These are phyloP conservation scores for Microtus oregoni DNA, from an alignment of 2,113 vertebrate species.

Conservation along the genomic window DNA sequence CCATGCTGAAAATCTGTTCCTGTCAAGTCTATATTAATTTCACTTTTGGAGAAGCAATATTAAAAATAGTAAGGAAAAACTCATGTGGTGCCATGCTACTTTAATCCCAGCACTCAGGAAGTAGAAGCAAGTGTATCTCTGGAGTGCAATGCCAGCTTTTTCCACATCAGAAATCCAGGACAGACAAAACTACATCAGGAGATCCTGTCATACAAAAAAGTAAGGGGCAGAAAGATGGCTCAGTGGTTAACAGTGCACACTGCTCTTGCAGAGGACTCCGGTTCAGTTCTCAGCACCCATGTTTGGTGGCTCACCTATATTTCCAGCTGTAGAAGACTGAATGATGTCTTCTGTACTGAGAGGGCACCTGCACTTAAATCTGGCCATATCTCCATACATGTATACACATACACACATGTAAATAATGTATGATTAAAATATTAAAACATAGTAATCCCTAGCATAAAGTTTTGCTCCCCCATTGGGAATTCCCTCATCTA, in stretches of 20 bases:
- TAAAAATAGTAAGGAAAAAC: not conserved
- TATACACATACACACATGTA: not conserved
- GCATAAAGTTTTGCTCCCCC: not conserved
- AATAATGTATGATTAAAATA: not conserved
- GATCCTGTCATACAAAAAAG: not conserved
- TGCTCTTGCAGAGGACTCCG: not conserved
- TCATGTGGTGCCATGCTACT: not conserved
- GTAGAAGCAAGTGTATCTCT: not conserved
- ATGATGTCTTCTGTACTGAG: not conserved
- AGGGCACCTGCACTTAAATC: not conserved
- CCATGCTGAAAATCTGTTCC: too few relatives aligned
- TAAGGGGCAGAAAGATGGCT: not conserved
- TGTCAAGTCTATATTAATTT: not conserved
- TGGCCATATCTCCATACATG: not conserved
- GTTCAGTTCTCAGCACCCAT: not conserved
- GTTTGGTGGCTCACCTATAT: too few relatives aligned
- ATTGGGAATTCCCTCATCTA: not conserved
- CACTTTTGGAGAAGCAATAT: not conserved
- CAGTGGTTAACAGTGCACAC: not conserved
- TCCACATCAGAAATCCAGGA: not conserved
- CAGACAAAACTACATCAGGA: not conserved
- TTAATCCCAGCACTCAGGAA: not conserved
- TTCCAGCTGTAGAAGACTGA: not conserved
- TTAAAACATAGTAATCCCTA: not conserved
- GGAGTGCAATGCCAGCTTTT: not conserved